Percentiles rank a stretch among this genome's conserved stretches.
These are phyloP conservation scores for Dryobotodes eremita DNA, from an alignment of 2,888 invertebrate species.

Conservation along the genomic window DNA sequence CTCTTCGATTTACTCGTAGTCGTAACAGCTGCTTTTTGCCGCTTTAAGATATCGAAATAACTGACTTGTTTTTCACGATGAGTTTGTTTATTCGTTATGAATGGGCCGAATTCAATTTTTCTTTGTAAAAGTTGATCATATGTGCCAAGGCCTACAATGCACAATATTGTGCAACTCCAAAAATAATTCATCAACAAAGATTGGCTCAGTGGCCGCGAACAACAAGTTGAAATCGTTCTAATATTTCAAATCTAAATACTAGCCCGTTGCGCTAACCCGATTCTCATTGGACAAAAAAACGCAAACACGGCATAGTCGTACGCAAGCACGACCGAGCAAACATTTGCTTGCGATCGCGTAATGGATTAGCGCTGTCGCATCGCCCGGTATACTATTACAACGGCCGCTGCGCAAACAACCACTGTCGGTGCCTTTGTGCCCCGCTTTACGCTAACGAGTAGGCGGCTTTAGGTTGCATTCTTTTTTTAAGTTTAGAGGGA, in stretches of 20 bases:
- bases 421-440: constrained; percentile 70
- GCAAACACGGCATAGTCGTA: constrained; percentile 76
- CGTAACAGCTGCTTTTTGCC: not conserved
- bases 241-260: constrained; percentile 64
- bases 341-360: constrained; percentile 77
- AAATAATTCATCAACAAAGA: constrained; percentile 21
- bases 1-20: not conserved
- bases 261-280: constrained; percentile 65
- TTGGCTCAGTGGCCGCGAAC: constrained; percentile 25
- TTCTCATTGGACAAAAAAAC: constrained; percentile 68
- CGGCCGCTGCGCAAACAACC: constrained; percentile 73
- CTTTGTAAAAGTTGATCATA: not conserved
- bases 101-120: not conserved
- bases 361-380: constrained; percentile 84
- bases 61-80: not conserved
- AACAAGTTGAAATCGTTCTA: constrained; percentile 43
- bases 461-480: constrained; percentile 44
- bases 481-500: constrained; percentile 28
- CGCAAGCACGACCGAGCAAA: constrained; percentile 76
- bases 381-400: constrained; percentile 79
- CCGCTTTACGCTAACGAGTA: constrained; percentile 39
- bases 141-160: constrained; percentile 12
- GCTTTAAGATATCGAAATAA: not conserved
- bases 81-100: not conserved
- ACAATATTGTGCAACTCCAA: constrained; percentile 30